These are phyloP conservation scores for Pyrocephalus nanus DNA, from an alignment of 2,797 vertebrate species.

Conservation along the genomic window DNA sequence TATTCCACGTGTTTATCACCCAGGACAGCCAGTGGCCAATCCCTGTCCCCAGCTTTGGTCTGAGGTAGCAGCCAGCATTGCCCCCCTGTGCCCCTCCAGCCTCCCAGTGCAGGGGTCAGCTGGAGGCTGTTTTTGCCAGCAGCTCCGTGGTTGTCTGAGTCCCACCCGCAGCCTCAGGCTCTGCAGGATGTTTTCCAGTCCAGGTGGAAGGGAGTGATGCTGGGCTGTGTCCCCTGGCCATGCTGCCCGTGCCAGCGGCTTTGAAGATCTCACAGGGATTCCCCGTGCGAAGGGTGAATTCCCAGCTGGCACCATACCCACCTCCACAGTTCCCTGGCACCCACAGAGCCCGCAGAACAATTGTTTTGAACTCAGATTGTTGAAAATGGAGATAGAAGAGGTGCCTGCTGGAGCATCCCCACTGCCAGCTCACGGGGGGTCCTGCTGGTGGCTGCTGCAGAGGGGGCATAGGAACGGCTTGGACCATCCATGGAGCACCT, in stretches of 20 bases:
- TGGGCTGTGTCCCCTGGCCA: background rate
- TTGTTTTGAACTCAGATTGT: background rate
- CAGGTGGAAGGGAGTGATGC: accelerated
- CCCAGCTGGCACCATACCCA: constrained; percentile 27
- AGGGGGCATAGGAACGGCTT: background rate
- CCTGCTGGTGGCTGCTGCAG: background rate
- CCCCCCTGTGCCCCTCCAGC: background rate
- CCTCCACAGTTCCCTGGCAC: background rate
- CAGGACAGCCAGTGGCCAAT: background rate
- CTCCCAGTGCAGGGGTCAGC: background rate
- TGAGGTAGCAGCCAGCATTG: background rate
- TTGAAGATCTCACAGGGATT: constrained; percentile 43
- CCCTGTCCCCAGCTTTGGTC: background rate
- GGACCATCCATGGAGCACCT: background rate
- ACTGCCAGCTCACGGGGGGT: background rate
- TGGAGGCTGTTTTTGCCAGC: background rate
- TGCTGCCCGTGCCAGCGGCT: background rate
- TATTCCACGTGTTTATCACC: background rate
- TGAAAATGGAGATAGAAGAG: background rate
- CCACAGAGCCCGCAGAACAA: background rate
- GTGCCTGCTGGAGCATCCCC: background rate
- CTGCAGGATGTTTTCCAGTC: background rate
- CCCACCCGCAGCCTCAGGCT: background rate
- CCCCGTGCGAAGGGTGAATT: constrained; percentile 30
- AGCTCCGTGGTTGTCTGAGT: background rate